Evolutionary conservation across 2,888 invertebrate species (phyloP), one percentile per base, ranked within the genome.

Genomic region (Harpalus rufipes): DNA sequence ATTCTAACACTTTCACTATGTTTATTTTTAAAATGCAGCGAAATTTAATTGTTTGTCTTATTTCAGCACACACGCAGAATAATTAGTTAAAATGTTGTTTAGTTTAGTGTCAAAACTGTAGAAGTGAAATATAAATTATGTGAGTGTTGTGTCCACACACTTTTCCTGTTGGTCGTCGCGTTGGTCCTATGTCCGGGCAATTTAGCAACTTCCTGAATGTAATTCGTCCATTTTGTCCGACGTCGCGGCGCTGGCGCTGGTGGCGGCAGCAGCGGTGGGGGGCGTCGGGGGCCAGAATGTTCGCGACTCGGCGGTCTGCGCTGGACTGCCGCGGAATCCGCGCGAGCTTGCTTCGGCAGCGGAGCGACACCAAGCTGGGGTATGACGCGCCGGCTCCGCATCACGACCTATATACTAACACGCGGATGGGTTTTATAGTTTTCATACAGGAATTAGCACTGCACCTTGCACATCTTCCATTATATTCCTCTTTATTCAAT

Each of bases 111-210:
- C 4, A 32, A 32, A 32, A 32, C 21, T 32, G 32, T 32, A 32
- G 32, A 32, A 32, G 32, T 32, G 32, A 32, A 32, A 6, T 32
- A 25, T 32, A 10, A 65, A 25, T n/a, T 14, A 25, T 32, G 32
- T 59, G 18, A 32, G 14, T 65, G 18, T 25, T 10, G 25, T 65
- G 7, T 65, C 25, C 65, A 65, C 32, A 59, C 59, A 59, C 59
- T 59, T 79, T 79, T 79, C 59, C 79, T 58, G 79, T 58, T 32
- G 79, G 44, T 32, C n/a, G 56, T 79, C 21, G 79, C 68, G 81
- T 58, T 68, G 44, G 56, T 82, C 74, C 82, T 80, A 82, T 82
- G 59, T 82, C 82, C 82, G 82, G 32, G n/a, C 44, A 82, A 82
- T 82, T 82, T 82, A 32, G 72, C 39, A 82, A 82, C 72, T 82